phyloP scores from a whole-genome alignment of 2,113 vertebrate species.

The Tachycineta bicolor region DNA sequence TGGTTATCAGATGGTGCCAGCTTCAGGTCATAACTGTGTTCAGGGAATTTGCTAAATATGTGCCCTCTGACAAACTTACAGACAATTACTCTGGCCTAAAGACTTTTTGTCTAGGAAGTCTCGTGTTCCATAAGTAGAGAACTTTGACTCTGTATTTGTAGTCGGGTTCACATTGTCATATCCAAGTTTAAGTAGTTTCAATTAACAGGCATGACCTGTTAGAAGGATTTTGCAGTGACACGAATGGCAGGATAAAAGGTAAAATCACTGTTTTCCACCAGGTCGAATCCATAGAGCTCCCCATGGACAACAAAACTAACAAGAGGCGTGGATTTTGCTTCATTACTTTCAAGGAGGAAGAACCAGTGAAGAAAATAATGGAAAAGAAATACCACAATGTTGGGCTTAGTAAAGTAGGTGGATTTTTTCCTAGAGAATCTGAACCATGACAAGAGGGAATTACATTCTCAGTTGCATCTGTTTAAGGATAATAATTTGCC shows the following conservation, averaged over 20 bases:
- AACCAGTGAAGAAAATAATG: slow-evolving; percentile 96
- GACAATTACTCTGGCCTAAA: neutral
- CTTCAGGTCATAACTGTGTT: neutral
- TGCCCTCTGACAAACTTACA: neutral
- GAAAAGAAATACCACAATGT: slow-evolving; percentile 99
- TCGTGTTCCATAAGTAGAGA: fast-evolving
- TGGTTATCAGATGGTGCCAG: neutral
- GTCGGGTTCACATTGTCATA: neutral
- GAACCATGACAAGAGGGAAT: neutral
- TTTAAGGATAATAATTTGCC: neutral
- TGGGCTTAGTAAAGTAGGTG: slow-evolving; percentile 94
- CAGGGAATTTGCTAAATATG: neutral
- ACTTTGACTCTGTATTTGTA: neutral
- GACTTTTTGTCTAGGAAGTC: neutral
- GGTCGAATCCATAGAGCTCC: slow-evolving; percentile 97
- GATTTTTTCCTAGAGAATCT: neutral
- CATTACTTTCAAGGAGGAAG: slow-evolving; percentile 97
- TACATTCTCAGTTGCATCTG: neutral
- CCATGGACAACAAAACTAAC: slow-evolving; percentile 99
- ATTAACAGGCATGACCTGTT: neutral
- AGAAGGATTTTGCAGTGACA: neutral
- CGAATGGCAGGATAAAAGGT: neutral
- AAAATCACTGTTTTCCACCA: slow-evolving; percentile 47
- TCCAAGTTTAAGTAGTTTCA: neutral
- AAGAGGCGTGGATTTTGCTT: slow-evolving; percentile 98